Evolutionary conservation across 2,888 invertebrate species (phyloP), one percentile per base, ranked within the genome.

Genomic region (Heliconius charithonia): DNA sequence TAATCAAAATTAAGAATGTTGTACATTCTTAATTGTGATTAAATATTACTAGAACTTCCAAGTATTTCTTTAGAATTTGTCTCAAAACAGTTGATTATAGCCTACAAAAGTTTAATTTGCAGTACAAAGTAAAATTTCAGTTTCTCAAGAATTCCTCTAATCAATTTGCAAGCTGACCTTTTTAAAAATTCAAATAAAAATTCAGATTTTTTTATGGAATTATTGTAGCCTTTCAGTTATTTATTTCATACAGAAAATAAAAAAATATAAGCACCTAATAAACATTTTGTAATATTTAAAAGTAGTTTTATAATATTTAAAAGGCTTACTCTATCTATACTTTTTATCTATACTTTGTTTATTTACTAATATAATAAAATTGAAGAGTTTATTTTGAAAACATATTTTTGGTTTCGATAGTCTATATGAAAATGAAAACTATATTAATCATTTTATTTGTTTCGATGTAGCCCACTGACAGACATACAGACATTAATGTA

Each of bases 121-220:
- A 59, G n/a, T 45, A 41, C 51, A 66, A 72, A 29, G 56, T 27
- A 10, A 66, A 77, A 59, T 66, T 59, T 27, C 22, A 72, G n/a
- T 56, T 73, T 37, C 3, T n/a, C 37, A 4, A 56, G 51, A 59
- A 65, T 37, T 27, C 41, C 19, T 19, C 22, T 72, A 29, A 37
- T 41, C 32, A 63, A 62, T 65, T 77, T 69, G 3, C n/a, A 10
- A 67, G 66, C 32, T 66, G 37, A 66, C 66, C 66, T 66, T 66
- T 37, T 37, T 10, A 66, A 66, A 37, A 66, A 66, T 37, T 22
- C 37, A n/a, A 66, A 66, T 66, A 66, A 37, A 22, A 66, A 66
- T 37, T 37, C 12, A 10, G 22, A 32, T 12, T 22, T 7, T 10
- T 4, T 32, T 66, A 66, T 66, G 32, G 22, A 66, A 32, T 4